These are phyloP conservation scores for Casuarius casuarius DNA, from an alignment of 2,113 vertebrate species.

Conservation along the genomic window DNA sequence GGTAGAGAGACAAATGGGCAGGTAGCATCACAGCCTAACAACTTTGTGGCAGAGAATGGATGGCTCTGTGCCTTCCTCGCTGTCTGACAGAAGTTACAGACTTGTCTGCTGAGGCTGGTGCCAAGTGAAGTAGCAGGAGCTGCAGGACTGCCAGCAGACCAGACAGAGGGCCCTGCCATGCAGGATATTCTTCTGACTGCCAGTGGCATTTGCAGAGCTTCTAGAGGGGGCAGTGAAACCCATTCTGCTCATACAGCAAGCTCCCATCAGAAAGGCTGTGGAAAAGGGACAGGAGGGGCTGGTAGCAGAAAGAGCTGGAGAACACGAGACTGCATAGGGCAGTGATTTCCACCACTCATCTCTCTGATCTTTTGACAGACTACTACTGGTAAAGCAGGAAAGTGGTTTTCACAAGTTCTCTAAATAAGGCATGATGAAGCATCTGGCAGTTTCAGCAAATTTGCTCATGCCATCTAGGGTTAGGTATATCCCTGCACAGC, in stretches of 20 bases:
- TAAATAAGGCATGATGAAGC: not conserved
- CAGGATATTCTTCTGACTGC: not conserved
- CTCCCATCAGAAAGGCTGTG: not conserved
- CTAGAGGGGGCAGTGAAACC: not conserved
- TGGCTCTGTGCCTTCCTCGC: not conserved
- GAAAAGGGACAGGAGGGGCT: not conserved
- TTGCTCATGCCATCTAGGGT: not conserved
- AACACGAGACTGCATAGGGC: not conserved
- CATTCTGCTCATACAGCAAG: not conserved
- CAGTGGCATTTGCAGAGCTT: not conserved
- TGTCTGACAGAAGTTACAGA: not conserved
- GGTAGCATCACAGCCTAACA: not conserved
- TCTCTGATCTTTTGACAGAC: not conserved
- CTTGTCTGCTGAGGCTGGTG: not conserved
- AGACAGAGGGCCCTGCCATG: not conserved
- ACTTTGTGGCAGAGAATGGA: not conserved
- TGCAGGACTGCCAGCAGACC: not conserved
- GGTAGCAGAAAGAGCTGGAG: not conserved
- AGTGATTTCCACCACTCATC: not conserved
- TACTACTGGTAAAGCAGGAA: not conserved
- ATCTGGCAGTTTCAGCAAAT: not conserved
- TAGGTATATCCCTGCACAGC: not conserved
- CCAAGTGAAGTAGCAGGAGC: not conserved
- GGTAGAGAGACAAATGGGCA: not conserved
- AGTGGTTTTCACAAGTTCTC: not conserved